Evolutionary conservation across 2,797 vertebrate species (phyloP).

Genomic region (Gallinago solitaria): DNA sequence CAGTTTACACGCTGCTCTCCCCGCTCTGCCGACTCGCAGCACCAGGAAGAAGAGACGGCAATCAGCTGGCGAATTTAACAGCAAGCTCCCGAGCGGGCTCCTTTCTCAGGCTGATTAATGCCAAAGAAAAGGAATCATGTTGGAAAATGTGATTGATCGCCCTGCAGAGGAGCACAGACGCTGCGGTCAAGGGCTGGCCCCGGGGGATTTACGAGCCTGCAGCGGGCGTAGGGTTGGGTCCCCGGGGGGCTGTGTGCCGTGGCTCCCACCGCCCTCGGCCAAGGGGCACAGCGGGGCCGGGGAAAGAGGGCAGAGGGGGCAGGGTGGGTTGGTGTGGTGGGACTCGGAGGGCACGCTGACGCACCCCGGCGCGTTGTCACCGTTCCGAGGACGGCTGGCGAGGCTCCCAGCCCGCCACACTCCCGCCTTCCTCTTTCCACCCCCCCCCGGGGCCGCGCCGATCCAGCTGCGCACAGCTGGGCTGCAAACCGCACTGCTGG

Average conservation of each 20-base stretch:
- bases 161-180: slow-evolving; percentile 1
- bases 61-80: background rate
- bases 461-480: slow-evolving; percentile 40
- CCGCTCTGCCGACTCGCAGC: background rate
- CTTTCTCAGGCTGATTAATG: background rate
- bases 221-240: background rate
- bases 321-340: background rate
- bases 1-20: background rate
- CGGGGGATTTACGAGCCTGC: background rate
- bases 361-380: background rate
- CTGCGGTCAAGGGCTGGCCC: background rate
- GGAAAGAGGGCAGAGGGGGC: background rate
- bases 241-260: background rate
- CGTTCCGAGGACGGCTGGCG: rapidly evolving
- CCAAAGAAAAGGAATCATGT: background rate
- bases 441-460: rapidly evolving
- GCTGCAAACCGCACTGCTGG: background rate
- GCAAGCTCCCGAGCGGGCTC: background rate
- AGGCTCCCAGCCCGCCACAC: background rate
- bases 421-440: background rate
- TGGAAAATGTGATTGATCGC: slow-evolving; percentile 24
- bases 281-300: background rate
- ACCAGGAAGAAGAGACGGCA: background rate
- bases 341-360: background rate
- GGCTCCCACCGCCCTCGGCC: background rate